Base-by-base conservation (phyloP, 2,113 vertebrate species). In the Patagioenas fasciata region DNA sequence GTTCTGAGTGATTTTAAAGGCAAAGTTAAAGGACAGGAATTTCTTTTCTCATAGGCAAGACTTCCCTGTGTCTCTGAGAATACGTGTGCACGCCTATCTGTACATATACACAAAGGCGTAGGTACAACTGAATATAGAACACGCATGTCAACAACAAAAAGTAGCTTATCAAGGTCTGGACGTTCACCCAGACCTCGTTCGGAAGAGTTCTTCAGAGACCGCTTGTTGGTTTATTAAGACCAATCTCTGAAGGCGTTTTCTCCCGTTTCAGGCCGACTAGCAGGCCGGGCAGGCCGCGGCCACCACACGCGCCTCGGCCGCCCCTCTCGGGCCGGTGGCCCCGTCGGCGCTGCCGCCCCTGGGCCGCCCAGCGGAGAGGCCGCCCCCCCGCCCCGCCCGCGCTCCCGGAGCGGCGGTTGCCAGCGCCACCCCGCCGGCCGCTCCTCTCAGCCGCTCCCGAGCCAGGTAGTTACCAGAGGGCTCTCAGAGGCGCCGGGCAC, bases 391-490 rank as follows among this genome's bases (percentile, higher is more conserved):
- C 47, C 54, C 53, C 58, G 44, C 58, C 74, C 89, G 44, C 81
- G 29, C 47, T 34, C 12, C 67, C 80, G 25, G 24, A 21, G 40
- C 38, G n/a, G 47, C 44, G 34, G 29, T 12, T 70, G n/a, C 50
- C 7, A 48, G 40, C n/a, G 15, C 53, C 62, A 21, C 38, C 29
- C 36, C 29, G 32, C 74, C 74, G 60, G 44, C 53, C 31, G 25
- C 80, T 29, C 17, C 53, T 78, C 65, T 72, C 73, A 40, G 53
- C 28, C 60, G 53, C 60, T 42, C 34, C 73, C 85, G 34, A 84
- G 56, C 48, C 66, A 11, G 15, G 67, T 89, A 93, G 67, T 93
- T 93, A 93, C 91, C 91, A 93, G 91, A 93, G 74, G 28, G 23
- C 74, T 74, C 61, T 56, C 42, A 93, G 80, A 89, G 86, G 80